These are phyloP conservation scores for Pteronotus mesoamericanus DNA, from an alignment of 2,797 vertebrate genomes.

Conservation along the genomic window DNA sequence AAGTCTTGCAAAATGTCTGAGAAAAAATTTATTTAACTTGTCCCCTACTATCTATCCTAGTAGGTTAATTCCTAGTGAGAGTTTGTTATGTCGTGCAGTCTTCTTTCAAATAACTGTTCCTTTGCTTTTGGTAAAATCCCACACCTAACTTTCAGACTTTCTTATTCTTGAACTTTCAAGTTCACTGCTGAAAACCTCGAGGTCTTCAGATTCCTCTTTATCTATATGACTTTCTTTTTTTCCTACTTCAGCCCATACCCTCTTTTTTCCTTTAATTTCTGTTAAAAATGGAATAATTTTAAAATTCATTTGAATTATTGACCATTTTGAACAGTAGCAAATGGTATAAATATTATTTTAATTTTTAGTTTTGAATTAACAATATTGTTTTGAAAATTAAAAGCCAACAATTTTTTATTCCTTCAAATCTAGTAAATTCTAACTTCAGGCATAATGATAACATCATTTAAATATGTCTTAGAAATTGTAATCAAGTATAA, in stretches of 20 bases:
- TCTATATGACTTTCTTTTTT: neutral
- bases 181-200: neutral
- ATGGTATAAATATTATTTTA: neutral
- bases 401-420: neutral
- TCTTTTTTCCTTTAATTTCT: neutral
- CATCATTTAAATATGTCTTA: neutral
- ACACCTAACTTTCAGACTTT: neutral
- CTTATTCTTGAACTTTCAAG: neutral
- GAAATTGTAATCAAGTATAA: neutral
- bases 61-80: conserved; percentile 35
- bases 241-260: neutral
- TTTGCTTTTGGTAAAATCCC: neutral
- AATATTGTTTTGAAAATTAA: conserved; percentile 14
- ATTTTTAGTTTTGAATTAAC: neutral
- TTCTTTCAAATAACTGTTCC: neutral
- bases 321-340: neutral
- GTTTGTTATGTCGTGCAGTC: neutral
- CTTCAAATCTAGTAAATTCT: conserved; percentile 17
- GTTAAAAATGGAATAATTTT: neutral
- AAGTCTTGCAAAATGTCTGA: conserved; percentile 64
- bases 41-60: conserved; percentile 27
- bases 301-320: neutral
- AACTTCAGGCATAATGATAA: neutral
- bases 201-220: neutral
- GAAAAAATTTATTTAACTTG: conserved; percentile 48